phyloP scores from a whole-genome alignment of 2,113 vertebrate species.

The Halcyon senegalensis region DNA sequence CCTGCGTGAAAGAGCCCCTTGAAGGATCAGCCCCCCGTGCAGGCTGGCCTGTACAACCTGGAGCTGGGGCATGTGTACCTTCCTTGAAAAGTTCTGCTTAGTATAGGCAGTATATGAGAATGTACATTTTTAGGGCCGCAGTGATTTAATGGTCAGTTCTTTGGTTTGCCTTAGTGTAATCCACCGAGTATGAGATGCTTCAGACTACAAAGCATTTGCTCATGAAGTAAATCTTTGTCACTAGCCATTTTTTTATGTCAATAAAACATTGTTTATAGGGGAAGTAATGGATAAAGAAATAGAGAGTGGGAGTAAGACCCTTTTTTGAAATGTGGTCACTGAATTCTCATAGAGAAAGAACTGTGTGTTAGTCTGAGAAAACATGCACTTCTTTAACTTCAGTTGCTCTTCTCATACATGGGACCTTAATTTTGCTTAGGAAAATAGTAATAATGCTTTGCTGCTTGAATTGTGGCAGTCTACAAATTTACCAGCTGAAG shows the following conservation, averaged over 20 bases:
- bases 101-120: background rate
- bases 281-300: background rate
- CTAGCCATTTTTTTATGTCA: background rate
- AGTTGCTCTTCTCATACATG: background rate
- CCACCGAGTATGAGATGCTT: background rate
- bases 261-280: background rate
- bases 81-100: background rate
- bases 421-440: background rate
- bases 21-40: background rate
- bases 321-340: background rate
- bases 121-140: background rate
- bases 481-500: background rate
- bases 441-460: background rate
- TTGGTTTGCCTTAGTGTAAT: background rate
- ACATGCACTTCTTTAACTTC: background rate
- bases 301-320: rapidly evolving
- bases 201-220: background rate
- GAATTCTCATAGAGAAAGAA: background rate
- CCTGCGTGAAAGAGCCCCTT: background rate
- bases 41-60: background rate
- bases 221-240: background rate
- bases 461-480: background rate
- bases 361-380: background rate
- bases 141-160: background rate
- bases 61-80: rapidly evolving